These are phyloP conservation scores for Lasioglossum baleicum DNA, from an alignment of 1,140 invertebrate genomes.

Conservation along the genomic window DNA sequence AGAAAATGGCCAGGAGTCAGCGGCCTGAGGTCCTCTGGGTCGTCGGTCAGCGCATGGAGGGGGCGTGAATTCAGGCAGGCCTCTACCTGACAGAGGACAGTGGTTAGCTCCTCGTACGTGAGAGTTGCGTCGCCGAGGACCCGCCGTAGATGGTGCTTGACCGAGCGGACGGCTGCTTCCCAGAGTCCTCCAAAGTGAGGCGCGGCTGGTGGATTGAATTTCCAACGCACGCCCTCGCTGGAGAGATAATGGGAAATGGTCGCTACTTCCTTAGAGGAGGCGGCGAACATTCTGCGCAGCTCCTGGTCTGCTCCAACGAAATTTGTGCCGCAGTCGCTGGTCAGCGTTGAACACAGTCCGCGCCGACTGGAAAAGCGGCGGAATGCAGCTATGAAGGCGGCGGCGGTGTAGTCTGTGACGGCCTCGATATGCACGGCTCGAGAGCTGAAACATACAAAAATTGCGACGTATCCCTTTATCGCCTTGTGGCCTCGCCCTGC, in stretches of 20 bases:
- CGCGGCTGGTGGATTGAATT: neutral
- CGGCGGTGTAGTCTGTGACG: too few relatives aligned
- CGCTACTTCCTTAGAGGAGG: neutral
- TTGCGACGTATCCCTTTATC: neutral
- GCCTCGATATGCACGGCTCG: too few relatives aligned
- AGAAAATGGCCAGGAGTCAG: too few relatives aligned
- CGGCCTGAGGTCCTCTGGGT: neutral
- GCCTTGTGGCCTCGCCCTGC: neutral
- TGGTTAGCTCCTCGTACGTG: slow-evolving; percentile 52
- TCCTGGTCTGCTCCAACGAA: neutral
- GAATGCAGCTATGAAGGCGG: neutral
- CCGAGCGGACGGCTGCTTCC: slow-evolving; percentile 6
- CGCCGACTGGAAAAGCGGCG: neutral
- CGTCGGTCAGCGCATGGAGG: slow-evolving; percentile 7
- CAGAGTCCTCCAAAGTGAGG: slow-evolving; percentile 48
- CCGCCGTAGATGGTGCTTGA: slow-evolving; percentile 53
- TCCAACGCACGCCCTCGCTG: neutral
- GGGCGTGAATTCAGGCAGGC: slow-evolving; percentile 54
- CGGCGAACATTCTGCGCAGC: neutral
- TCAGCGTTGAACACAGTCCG: neutral
- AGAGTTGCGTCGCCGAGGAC: slow-evolving; percentile 43
- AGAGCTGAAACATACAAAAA: too few relatives aligned
- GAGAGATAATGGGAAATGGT: neutral
- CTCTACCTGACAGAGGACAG: slow-evolving; percentile 45
- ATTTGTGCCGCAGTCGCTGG: neutral